Evolutionary conservation across 1,140 invertebrate genomes (phyloP), one percentile per base, ranked within the genome.

Genomic region (Saxidomus purpurata): DNA sequence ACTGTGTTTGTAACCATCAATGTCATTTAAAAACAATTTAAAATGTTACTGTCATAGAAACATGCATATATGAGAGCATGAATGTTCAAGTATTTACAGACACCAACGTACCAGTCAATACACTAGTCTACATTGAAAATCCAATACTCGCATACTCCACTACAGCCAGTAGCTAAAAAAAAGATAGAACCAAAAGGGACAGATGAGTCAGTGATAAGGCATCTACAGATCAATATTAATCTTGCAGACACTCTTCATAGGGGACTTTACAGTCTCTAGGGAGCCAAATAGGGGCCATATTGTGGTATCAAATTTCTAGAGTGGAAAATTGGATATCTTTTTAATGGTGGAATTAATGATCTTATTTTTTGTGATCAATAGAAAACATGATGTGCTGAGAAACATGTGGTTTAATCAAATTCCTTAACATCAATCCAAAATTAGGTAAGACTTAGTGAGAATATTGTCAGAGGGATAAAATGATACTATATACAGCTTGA

Each of bases 271-370:
- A 67, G 11, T 67, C 67, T 38, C 67, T 28, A 71, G 36, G 67
- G 67, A 40, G 38, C 67, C 36, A 40, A 71, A 71, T 38, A 38
- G 67, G 67, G 67, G 34, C 67, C 34, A 38, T 71, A 38, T 36
- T 71, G 67, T 38, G 22, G 28, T 38, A 71, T 71, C 67, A 71
- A 6, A 38, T 71, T 71, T 71, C 67, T 36, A 8, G 1, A 71
- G 67, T 22, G 36, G 67, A 71, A 71, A 71, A 71, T 71, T 71
- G 34, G 67, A 71, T 71, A 71, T 71, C 34, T 71, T 71, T 71
- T 71, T 71, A 38, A 71, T 38, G 19, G 34, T 38, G 67, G 67
- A 71, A 71, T 71, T 38, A 71, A 71, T 71, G 67, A 38, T 15
- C 2, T 17, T 36, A 11, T 15, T 71, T 71, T 38, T 38, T 9